Evolutionary conservation across 1,140 invertebrate genomes (phyloP).

Genomic region (Hyles euphorbiae): DNA sequence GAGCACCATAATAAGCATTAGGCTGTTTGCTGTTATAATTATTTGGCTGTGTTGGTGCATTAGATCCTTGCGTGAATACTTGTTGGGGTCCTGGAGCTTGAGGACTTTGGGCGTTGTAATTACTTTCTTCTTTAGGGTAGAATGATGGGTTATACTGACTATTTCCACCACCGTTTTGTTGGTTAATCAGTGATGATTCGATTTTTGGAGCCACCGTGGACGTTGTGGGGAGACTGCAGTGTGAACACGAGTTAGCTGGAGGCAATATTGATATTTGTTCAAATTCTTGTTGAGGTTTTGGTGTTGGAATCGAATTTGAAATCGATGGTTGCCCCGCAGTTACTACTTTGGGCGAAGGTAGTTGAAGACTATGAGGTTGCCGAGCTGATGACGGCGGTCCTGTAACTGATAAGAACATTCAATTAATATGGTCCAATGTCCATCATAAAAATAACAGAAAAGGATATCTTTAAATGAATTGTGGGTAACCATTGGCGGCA

Average conservation of each 20-base stretch:
- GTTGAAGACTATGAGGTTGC: slow-evolving; percentile 42
- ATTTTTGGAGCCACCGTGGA: slow-evolving; percentile 37
- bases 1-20: neutral
- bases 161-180: neutral
- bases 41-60: neutral
- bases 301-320: slow-evolving; percentile 14
- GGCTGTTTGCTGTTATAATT: neutral
- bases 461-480: no score
- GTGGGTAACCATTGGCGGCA: no score
- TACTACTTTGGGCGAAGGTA: slow-evolving; percentile 29
- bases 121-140: neutral
- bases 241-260: slow-evolving; percentile 56
- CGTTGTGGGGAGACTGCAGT: slow-evolving; percentile 64
- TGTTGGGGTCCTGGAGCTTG: neutral
- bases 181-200: neutral
- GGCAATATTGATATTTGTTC: slow-evolving; percentile 15
- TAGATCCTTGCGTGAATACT: neutral
- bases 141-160: neutral
- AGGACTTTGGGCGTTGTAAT: neutral
- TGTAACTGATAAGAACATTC: slow-evolving; percentile 21
- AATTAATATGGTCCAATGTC: neutral
- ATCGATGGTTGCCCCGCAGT: slow-evolving; percentile 16
- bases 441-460: no score
- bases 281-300: slow-evolving; percentile 11
- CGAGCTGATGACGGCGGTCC: slow-evolving; percentile 38